These are phyloP conservation scores for Gobio gobio DNA, from an alignment of 2,113 vertebrate species.

Conservation along the genomic window DNA sequence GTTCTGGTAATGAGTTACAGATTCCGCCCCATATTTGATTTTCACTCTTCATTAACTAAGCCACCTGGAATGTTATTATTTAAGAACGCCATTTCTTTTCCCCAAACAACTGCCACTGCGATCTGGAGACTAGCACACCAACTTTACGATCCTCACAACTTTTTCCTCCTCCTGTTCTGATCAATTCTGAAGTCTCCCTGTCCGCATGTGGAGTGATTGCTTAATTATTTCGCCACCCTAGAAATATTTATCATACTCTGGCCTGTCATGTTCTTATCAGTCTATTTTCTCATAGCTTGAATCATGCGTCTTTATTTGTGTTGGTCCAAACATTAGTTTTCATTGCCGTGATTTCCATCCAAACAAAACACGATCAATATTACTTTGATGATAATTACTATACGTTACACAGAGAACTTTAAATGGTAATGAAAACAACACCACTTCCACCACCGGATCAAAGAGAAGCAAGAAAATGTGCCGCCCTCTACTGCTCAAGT, in stretches of 20 bases:
- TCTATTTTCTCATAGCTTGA: slow-evolving; percentile 11
- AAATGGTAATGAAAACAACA: not conserved
- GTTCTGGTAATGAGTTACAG: slow-evolving; percentile 79
- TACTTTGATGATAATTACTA: not conserved
- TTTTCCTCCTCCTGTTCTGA: slow-evolving; percentile 57
- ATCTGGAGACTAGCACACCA: slow-evolving; percentile 73
- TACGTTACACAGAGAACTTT: not conserved
- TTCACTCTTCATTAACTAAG: slow-evolving; percentile 86
- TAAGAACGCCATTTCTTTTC: slow-evolving; percentile 77
- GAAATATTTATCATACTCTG: slow-evolving; percentile 30
- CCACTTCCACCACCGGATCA: not conserved
- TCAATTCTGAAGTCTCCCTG: not conserved
- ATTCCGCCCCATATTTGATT: slow-evolving; percentile 83
- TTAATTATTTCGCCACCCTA: slow-evolving; percentile 27
- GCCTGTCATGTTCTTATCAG: slow-evolving; percentile 24
- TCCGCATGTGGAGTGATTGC: slow-evolving; percentile 10
- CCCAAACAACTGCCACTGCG: slow-evolving; percentile 80
- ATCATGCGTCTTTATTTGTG: not conserved
- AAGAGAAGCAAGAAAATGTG: slow-evolving; percentile 22
- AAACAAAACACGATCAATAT: not conserved
- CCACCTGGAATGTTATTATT: slow-evolving; percentile 85
- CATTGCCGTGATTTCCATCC: not conserved
- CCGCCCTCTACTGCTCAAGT: slow-evolving; percentile 67
- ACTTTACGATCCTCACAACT: slow-evolving; percentile 79
- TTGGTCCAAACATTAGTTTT: not conserved